Base-by-base conservation (phyloP, 1,140 invertebrate genomes). In the Dendrolimus punctatus region DNA sequence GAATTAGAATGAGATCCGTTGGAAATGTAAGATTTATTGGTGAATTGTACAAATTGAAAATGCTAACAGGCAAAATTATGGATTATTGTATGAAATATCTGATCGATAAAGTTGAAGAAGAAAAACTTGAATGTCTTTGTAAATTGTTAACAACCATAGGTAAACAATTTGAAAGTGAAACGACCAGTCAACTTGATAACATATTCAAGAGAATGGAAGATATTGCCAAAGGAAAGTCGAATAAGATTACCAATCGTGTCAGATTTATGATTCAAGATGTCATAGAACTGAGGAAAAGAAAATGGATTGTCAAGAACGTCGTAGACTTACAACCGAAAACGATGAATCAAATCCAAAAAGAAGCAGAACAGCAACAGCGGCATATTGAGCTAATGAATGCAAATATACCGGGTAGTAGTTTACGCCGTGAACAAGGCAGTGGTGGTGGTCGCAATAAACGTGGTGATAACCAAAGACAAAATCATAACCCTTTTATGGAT, bases 241-340 rank as follows among this genome's bases (percentile, higher is more conserved):
- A 89, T 64, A 88, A 89, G 57, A 91, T 94, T 4, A 94, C 92
- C 54, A 94, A 93, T 10, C 89, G 95, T 62, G 93, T 97, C 36
- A 73, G 95, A n/a, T 98, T 98, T 77, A 97, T 98, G 95, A 86
- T 99, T 10, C 94, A 97, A 90, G 97, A 99, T 89, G 94, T 98
- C 0, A 94, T 98, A 55, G 97, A 99, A 73, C 87, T 99, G 53
- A 90, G 95, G 46, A 87, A 90, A 66, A 92, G 91, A 68, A 93
- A 92, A 57, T 99, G 97, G 97, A 89, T 96, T 39, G 93, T 95
- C 4, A 90, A 96, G 47, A 90, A 95, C 61, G 93, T 94, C 53
- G 78, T 83, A 41, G 95, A 97, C 55, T 92, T 91, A 38, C 95
- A 94, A 68, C 97, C 97, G 0, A 98, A 98, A 77, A 98, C 95